These are phyloP conservation scores for Oostethus manadensis DNA, from an alignment of 2,113 vertebrate species.

Conservation along the genomic window DNA sequence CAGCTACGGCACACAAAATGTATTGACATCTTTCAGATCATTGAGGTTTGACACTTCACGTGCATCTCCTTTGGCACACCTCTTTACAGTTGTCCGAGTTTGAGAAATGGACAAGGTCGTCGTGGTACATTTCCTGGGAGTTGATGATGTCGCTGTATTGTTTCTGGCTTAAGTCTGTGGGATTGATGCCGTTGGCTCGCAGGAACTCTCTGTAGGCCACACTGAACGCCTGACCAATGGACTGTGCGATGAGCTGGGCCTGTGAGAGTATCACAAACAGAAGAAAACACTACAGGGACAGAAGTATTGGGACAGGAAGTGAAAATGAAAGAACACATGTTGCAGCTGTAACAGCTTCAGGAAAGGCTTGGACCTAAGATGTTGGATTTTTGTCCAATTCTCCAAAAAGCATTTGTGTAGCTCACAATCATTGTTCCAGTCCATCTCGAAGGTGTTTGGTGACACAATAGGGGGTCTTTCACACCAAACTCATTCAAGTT, in stretches of 20 bases:
- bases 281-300: constrained; percentile 25
- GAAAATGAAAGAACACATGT: constrained; percentile 15
- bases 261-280: too few relatives aligned
- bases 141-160: constrained; percentile 98
- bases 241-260: constrained; percentile 98
- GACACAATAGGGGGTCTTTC: too few relatives aligned
- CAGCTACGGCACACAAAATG: constrained; percentile 67
- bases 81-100: constrained; percentile 99
- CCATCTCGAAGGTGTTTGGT: too few relatives aligned
- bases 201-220: constrained; percentile 98
- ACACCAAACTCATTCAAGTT: too few relatives aligned
- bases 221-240: constrained; percentile 97
- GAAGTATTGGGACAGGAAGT: constrained; percentile 6
- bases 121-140: constrained; percentile 99
- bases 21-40: background rate
- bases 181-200: constrained; percentile 96
- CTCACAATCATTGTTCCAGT: too few relatives aligned
- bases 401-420: too few relatives aligned
- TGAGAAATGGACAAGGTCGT: constrained; percentile 97
- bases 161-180: constrained; percentile 97
- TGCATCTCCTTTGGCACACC: constrained; percentile 59
- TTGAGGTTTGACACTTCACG: too few relatives aligned
- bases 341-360: too few relatives aligned
- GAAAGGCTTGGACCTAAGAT: too few relatives aligned
- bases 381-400: too few relatives aligned